A percentile compares a stretch with the other conserved stretches of the same genome.
Conservation (phyloP, 2,797 vertebrate genomes). For the Coracias cyanogaster region DNA sequence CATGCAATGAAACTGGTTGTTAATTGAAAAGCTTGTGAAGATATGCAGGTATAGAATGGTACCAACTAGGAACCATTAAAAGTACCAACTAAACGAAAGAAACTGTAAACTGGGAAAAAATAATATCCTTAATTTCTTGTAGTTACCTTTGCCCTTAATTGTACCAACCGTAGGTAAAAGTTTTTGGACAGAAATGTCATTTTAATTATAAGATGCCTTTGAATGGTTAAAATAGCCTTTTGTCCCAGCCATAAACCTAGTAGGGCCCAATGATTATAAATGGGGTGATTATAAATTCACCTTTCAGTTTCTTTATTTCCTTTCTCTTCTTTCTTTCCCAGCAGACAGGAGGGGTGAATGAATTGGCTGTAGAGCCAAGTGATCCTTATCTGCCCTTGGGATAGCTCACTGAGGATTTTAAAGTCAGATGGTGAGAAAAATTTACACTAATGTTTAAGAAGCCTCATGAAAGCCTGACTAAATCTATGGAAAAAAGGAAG, state of each 20-base stretch:
- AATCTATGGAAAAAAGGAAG: not conserved
- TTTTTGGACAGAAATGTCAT: not conserved
- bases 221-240: not conserved
- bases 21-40: not conserved
- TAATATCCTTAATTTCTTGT: not conserved
- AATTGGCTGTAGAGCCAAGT: not conserved
- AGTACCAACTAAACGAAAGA: not conserved
- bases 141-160: not conserved
- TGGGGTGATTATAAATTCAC: not conserved
- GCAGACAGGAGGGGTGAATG: not conserved
- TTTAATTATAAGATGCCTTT: not conserved
- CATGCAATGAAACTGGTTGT: not conserved
- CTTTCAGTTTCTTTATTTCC: not conserved
- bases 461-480: not conserved
- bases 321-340: not conserved
- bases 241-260: not conserved
- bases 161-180: not conserved
- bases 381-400: not conserved
- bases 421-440: not conserved
- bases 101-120: not conserved
- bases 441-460: not conserved
- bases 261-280: not conserved
- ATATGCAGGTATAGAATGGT: not conserved
- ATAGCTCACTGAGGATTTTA: not conserved
- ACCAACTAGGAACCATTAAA: not conserved